Conservation (phyloP, 1,140 invertebrate species). For the Drosophila melanica region DNA sequence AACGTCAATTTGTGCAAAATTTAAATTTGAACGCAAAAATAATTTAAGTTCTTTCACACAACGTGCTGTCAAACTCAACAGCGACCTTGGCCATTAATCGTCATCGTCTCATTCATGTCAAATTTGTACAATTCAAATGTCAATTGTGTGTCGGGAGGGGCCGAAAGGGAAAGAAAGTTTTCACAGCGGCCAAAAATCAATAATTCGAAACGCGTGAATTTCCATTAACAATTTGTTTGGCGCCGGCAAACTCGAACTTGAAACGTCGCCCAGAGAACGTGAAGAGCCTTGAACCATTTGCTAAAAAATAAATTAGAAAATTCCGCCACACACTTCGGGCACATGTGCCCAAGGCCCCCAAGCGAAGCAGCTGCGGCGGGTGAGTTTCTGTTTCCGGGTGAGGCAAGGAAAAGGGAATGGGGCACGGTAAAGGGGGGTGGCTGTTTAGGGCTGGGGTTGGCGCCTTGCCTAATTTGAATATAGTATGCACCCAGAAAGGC, state of each 20-base stretch:
- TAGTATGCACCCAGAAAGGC: conserved; percentile 43
- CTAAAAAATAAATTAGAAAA: conserved; percentile 83
- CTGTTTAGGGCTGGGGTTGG: conserved; percentile 37
- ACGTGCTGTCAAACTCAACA: conserved; percentile 65
- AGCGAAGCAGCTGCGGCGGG: conserved; percentile 7
- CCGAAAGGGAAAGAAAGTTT: conserved; percentile 51
- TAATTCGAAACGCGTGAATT: conserved; percentile 70
- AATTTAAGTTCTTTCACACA: conserved; percentile 26
- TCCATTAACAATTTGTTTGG: conserved; percentile 81
- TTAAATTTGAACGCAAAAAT: conserved; percentile 12
- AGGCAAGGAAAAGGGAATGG: conserved; percentile 17
- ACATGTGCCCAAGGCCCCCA: conserved; percentile 56
- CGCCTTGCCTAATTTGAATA: conserved; percentile 78
- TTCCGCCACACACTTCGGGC: conserved; percentile 64
- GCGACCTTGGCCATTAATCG: conserved; percentile 82
- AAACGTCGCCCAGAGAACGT: conserved; percentile 51
- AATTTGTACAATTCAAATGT: conserved; percentile 77
- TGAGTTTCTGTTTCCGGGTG: conserved; percentile 24
- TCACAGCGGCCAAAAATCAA: conserved; percentile 62
- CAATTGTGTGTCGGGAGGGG: conserved; percentile 50
- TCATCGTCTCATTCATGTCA: conserved; percentile 69
- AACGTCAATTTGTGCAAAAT: conserved; percentile 4
- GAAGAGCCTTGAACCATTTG: conserved; percentile 76
- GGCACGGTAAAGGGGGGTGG: conserved; percentile 3
- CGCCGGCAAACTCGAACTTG: conserved; percentile 58